Percentiles rank a stretch among this genome's conserved stretches.
phyloP scores from a whole-genome alignment of 2,888 invertebrate genomes.

The Falcaria lacertinaria region DNA sequence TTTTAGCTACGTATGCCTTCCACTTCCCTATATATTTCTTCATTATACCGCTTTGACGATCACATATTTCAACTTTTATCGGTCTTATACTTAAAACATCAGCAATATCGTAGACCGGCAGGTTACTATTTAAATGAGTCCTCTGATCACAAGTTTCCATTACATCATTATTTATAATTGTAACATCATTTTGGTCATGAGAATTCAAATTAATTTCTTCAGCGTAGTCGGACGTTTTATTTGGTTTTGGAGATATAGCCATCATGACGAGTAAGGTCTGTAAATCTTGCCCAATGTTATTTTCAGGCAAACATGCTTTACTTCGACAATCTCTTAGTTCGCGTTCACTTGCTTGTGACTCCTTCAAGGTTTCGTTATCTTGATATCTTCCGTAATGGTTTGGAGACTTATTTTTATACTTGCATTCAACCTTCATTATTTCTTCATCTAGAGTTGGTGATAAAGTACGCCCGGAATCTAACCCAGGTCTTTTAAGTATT shows the following conservation, averaged over 20 bases:
- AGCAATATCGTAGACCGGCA: slow-evolving; percentile 17
- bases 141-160: background rate
- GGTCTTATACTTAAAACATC: slow-evolving; percentile 46
- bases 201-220: slow-evolving; percentile 8
- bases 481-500: slow-evolving; percentile 4
- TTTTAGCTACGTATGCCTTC: slow-evolving; percentile 43
- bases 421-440: slow-evolving; percentile 33
- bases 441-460: slow-evolving; percentile 22
- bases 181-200: slow-evolving; percentile 3
- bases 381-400: slow-evolving; percentile 5
- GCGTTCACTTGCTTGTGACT: background rate
- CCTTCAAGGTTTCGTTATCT: background rate
- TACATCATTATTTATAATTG: slow-evolving; percentile 6
- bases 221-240: slow-evolving; percentile 21
- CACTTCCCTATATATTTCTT: slow-evolving; percentile 57
- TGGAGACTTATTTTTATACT: slow-evolving; percentile 9
- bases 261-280: slow-evolving; percentile 60
- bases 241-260: slow-evolving; percentile 44
- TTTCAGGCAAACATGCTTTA: slow-evolving; percentile 2
- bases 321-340: background rate
- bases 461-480: slow-evolving; percentile 1
- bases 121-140: background rate
- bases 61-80: slow-evolving; percentile 36
- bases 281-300: slow-evolving; percentile 32
- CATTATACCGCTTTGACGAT: slow-evolving; percentile 33